phyloP scores from a whole-genome alignment of 2,113 vertebrate species.

The Rostratula benghalensis region DNA sequence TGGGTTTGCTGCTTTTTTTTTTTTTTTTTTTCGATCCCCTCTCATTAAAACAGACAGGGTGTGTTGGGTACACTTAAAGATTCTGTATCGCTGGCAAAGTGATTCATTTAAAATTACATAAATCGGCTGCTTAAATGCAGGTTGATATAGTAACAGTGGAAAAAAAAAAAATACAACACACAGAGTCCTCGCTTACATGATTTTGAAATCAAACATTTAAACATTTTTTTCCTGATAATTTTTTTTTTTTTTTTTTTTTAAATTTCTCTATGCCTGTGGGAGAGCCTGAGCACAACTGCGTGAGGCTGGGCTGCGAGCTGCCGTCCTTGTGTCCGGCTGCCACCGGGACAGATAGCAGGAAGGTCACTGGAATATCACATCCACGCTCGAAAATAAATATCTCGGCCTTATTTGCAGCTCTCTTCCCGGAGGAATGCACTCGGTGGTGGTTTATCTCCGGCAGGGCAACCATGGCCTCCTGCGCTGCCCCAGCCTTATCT shows the following conservation, averaged over 20 bases:
- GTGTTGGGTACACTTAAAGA: not conserved
- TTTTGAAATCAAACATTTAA: not conserved
- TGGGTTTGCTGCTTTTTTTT: not conserved
- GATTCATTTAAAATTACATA: slow-evolving; percentile 15
- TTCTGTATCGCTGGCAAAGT: not conserved
- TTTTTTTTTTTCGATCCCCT: not conserved
- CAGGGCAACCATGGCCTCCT: not conserved
- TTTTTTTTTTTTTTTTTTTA: no score
- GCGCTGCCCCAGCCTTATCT: not conserved
- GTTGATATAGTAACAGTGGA: slow-evolving; percentile 45
- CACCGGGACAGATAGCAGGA: not conserved
- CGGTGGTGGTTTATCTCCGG: not conserved
- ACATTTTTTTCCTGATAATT: not conserved
- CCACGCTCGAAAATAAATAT: not conserved
- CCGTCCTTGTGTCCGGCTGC: not conserved
- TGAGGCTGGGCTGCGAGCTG: fast-evolving
- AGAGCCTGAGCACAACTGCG: not conserved
- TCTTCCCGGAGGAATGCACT: not conserved
- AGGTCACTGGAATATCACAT: slow-evolving; percentile 27
- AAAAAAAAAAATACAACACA: not conserved
- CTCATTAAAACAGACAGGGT: not conserved
- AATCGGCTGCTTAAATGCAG: not conserved
- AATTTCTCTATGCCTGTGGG: not conserved
- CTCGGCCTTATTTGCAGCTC: not conserved
- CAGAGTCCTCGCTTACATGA: not conserved